A percentile compares a stretch with the other conserved stretches of the same genome.
phyloP scores from a whole-genome alignment of 1,140 invertebrate species.

The Hylaeus volcanicus region DNA sequence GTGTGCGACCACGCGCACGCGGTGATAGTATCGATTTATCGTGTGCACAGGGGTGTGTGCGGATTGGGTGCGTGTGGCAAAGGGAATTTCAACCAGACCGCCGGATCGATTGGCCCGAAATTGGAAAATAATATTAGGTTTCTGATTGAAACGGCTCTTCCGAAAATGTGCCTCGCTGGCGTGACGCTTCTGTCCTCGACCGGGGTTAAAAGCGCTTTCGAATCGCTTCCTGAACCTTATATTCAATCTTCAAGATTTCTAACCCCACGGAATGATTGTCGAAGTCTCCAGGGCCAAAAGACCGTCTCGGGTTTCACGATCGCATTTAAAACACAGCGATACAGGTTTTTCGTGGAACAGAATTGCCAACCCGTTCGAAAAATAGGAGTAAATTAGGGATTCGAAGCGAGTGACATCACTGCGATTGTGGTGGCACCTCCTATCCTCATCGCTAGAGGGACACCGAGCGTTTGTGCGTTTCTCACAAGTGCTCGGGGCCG shows the following conservation, averaged over 20 bases:
- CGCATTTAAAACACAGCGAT: no score
- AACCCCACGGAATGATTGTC: no score
- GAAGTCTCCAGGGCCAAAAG: no score
- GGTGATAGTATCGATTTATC: constrained; percentile 57
- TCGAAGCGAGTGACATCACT: no score
- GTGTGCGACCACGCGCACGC: constrained; percentile 45
- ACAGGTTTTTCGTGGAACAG: no score
- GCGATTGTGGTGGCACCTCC: no score
- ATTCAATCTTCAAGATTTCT: background rate
- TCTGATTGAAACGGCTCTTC: constrained; percentile 69
- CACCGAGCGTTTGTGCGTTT: no score
- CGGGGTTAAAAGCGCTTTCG: constrained; percentile 34
- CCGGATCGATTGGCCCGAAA: constrained; percentile 72
- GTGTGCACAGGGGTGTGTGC: constrained; percentile 57
- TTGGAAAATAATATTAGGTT: constrained; percentile 73
- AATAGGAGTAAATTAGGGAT: no score
- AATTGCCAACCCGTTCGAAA: no score
- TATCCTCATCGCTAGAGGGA: no score
- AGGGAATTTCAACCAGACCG: constrained; percentile 74
- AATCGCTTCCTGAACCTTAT: background rate
- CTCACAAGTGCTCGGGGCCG: no score
- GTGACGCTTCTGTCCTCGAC: constrained; percentile 49
- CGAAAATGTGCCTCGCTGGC: constrained; percentile 52
- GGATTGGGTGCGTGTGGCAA: constrained; percentile 44
- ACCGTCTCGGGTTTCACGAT: no score